A percentile compares a stretch with the other conserved stretches of the same genome.
phyloP scores from a whole-genome alignment of 2,113 vertebrate species.

The Bufo bufo region DNA sequence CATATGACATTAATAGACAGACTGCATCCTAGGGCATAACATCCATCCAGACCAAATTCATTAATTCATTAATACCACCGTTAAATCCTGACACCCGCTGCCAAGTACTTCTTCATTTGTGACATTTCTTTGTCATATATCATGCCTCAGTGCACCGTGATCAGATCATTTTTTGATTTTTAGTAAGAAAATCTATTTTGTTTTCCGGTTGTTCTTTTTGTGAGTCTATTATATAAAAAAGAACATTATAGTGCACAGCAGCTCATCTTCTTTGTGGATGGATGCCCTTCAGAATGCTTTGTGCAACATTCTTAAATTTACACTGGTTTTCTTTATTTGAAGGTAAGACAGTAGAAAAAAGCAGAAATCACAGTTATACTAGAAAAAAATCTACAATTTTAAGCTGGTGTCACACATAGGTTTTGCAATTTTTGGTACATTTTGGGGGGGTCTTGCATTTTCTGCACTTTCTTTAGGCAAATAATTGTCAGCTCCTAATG shows the following conservation, averaged over 20 bases:
- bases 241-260: slow-evolving; percentile 18
- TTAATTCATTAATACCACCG: slow-evolving; percentile 44
- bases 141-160: slow-evolving; percentile 29
- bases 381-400: no score
- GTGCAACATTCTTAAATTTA: slow-evolving; percentile 31
- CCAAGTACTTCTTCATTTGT: slow-evolving; percentile 40
- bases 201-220: slow-evolving; percentile 24
- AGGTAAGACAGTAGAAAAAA: background rate
- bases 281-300: slow-evolving; percentile 13
- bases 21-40: slow-evolving; percentile 19
- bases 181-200: slow-evolving; percentile 43
- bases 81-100: slow-evolving; percentile 25
- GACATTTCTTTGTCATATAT: slow-evolving; percentile 25
- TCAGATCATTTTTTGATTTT: slow-evolving; percentile 41
- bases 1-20: slow-evolving; percentile 46
- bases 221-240: slow-evolving; percentile 38
- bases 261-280: slow-evolving; percentile 17
- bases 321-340: slow-evolving; percentile 16
- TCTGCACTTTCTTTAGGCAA: no score
- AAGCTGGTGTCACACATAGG: no score
- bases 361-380: background rate
- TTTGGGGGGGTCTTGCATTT: no score
- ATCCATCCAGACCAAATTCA: slow-evolving; percentile 45
- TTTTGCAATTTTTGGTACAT: no score
- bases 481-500: no score